Evolutionary conservation across 2,113 vertebrate genomes (phyloP), one percentile per base, ranked within the genome.

Genomic region (Lepisosteus oculatus): DNA sequence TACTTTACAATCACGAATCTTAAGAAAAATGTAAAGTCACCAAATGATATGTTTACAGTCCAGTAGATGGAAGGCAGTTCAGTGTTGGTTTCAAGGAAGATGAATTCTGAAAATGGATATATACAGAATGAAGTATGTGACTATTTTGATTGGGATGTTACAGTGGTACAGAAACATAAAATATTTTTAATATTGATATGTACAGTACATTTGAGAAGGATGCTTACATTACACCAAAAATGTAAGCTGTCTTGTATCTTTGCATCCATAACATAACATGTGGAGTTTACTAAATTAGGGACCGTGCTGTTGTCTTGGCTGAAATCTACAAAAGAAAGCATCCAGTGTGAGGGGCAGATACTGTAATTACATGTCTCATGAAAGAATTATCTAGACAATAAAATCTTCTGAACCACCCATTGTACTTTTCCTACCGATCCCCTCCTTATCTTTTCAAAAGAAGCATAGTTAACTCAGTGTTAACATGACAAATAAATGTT

Each of bases 401-500:
- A 14, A 51, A 51, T 29, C 61, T 54, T 42, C 17, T 62, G 2
- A 43, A 65, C 66, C 71, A 41, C 57, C 57, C 57, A 41, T 66
- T 69, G 69, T 9, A 45, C 69, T 65, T 17, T 8, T 65, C 56
- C 6, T 43, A 45, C 65, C 6, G 62, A 59, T 47, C 56, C 17
- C 54, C 65, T 69, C 62, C 3, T 51, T 17, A 29, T 67, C n/a
- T 62, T 4, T 17, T 44, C 57, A 63, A 7, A 13, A 45, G 43
- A 65, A 43, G 44, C 6, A 65, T 43, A 47, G 67, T 8, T 41
- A 42, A 43, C 9, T 67, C 69, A 61, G 69, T 71, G 68, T 29
- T 57, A 55, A n/a, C 11, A 56, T 57, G 61, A 71, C 73, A 72
- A 63, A 76, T 64, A 59, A 64, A 63, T 68, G 79, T 74, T 77